Conservation (phyloP, 2,888 invertebrate species). For the Eupithecia centaureata region DNA sequence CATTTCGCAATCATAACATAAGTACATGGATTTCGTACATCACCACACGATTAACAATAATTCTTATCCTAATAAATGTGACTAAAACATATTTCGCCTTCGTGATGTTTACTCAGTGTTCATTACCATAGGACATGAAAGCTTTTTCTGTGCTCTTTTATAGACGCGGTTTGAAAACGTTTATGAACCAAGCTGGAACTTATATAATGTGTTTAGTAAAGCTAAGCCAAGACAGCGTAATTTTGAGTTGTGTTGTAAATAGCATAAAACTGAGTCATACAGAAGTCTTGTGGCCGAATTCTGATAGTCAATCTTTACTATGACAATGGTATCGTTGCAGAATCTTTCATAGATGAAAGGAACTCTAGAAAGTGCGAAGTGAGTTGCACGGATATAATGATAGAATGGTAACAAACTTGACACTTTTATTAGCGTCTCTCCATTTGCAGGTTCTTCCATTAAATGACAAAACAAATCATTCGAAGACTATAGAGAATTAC, state of each 20-base stretch:
- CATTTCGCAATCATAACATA: background rate
- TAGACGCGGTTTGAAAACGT: constrained; percentile 3
- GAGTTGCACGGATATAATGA: too few species aligned
- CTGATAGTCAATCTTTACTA: too few species aligned
- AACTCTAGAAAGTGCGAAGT: too few species aligned
- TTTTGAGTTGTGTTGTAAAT: background rate
- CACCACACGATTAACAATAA: constrained; percentile 22
- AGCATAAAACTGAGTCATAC: background rate
- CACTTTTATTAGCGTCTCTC: too few species aligned
- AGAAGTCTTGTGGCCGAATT: background rate
- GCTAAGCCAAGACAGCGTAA: background rate
- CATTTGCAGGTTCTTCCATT: too few species aligned
- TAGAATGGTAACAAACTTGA: too few species aligned
- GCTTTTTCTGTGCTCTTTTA: background rate
- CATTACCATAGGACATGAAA: constrained; percentile 11
- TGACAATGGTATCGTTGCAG: too few species aligned
- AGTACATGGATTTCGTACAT: constrained; percentile 8
- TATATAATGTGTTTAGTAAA: background rate
- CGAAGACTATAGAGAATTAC: too few species aligned
- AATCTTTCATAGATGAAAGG: too few species aligned
- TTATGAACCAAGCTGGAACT: background rate
- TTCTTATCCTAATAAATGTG: constrained; percentile 26
- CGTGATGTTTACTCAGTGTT: constrained; percentile 26
- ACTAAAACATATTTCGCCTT: constrained; percentile 31
- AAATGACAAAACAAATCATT: too few species aligned